Conservation (phyloP, 2,888 invertebrate genomes). For the Ellobium chinense region DNA sequence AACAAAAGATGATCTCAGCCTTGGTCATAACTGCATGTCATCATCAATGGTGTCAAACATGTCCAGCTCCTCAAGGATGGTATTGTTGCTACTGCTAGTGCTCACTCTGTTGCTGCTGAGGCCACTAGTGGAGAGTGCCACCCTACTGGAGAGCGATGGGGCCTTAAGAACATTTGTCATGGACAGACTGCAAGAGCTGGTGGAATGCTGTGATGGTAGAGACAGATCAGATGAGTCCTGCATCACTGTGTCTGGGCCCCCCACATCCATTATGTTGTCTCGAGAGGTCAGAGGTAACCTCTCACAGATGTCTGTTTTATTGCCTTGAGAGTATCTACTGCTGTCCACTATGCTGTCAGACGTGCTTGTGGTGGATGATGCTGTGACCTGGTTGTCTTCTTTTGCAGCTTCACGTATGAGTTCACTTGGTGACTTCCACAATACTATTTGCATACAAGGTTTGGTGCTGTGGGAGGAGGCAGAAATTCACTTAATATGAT, state of each 20-base stretch:
- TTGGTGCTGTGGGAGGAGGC: slow-evolving; percentile 54
- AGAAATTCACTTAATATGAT: too few relatives aligned
- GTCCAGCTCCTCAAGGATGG: background rate
- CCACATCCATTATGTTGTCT: slow-evolving; percentile 26
- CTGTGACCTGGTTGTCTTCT: background rate
- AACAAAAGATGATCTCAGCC: too few relatives aligned
- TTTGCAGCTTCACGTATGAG: slow-evolving; percentile 21
- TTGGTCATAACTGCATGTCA: slow-evolving; percentile 41
- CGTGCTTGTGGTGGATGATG: background rate
- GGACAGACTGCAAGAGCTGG: background rate
- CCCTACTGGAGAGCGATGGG: background rate
- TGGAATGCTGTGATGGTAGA: background rate
- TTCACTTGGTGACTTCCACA: slow-evolving; percentile 57
- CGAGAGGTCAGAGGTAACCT: background rate
- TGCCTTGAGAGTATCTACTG: background rate
- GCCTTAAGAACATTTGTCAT: background rate
- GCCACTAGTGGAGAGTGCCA: background rate
- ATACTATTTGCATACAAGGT: slow-evolving; percentile 57
- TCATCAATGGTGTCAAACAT: slow-evolving; percentile 38
- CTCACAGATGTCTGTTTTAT: background rate
- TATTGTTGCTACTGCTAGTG: background rate
- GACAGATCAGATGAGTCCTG: background rate
- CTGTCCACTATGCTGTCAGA: background rate
- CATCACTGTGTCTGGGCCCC: background rate
- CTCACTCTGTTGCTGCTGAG: too few relatives aligned